phyloP scores from a whole-genome alignment of 2,888 invertebrate genomes.

The Chaitophorus viminalis region DNA sequence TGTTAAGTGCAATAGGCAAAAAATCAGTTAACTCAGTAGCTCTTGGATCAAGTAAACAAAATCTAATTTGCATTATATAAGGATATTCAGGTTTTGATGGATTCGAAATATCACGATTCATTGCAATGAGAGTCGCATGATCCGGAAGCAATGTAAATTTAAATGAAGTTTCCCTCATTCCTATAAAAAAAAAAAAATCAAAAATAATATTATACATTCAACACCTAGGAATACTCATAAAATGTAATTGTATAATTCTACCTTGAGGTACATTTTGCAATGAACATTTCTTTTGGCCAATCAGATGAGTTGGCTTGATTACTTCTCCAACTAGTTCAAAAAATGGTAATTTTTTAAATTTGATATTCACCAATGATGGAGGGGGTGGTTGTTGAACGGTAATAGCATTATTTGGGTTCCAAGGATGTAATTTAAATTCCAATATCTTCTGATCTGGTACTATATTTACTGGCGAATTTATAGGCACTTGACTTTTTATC shows the following conservation, averaged over 20 bases:
- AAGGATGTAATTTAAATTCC: not conserved
- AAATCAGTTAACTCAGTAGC: constrained; percentile 90
- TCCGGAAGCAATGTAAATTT: not conserved
- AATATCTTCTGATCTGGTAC: not conserved
- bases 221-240: too few species aligned
- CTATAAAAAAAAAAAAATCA: too few species aligned
- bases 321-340: constrained; percentile 89
- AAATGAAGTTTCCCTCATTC: constrained; percentile 25
- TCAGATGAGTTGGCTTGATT: constrained; percentile 87
- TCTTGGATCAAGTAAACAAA: constrained; percentile 90
- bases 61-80: constrained; percentile 88
- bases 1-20: constrained; percentile 91
- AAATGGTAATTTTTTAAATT: constrained; percentile 89
- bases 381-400: constrained; percentile 67
- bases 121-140: constrained; percentile 84
- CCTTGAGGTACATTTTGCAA: constrained; percentile 24
- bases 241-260: not conserved
- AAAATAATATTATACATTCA: too few species aligned
- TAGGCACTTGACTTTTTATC: not conserved
- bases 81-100: constrained; percentile 76
- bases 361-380: constrained; percentile 87
- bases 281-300: constrained; percentile 65
- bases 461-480: not conserved
- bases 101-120: constrained; percentile 71
- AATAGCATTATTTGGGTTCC: not conserved